Percentiles rank a stretch among this genome's conserved stretches.
Evolutionary conservation across 2,888 invertebrate species (phyloP).

Genomic region (Osedax frankpressi): DNA sequence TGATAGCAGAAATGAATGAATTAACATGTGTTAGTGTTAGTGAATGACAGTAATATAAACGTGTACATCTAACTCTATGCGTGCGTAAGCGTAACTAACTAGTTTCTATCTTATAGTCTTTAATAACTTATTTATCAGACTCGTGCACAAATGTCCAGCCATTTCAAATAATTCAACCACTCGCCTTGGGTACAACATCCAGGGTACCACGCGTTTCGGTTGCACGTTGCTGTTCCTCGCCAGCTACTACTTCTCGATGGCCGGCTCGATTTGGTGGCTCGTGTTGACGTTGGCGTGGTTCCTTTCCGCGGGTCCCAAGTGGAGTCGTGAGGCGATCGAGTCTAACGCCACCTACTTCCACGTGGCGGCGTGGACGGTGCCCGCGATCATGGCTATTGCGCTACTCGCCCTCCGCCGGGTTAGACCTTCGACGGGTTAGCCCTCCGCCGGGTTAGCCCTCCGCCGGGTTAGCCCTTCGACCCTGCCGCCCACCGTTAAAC

Average conservation of each 20-base stretch:
- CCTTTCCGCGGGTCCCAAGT: slow-evolving; percentile 84
- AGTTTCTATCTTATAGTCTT: too few relatives aligned
- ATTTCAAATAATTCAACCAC: too few relatives aligned
- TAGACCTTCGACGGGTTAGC: too few relatives aligned
- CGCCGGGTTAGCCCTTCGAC: slow-evolving; percentile 25
- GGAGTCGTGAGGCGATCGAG: slow-evolving; percentile 96
- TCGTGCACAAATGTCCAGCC: too few relatives aligned
- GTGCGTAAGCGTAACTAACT: too few relatives aligned
- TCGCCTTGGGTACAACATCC: too few relatives aligned
- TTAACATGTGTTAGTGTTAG: too few relatives aligned
- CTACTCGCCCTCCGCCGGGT: slow-evolving; percentile 79
- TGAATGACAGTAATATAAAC: too few relatives aligned
- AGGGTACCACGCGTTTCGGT: slow-evolving; percentile 53
- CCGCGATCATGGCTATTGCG: slow-evolving; percentile 85
- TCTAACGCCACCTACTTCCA: slow-evolving; percentile 93
- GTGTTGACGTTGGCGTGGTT: slow-evolving; percentile 90
- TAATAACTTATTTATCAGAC: too few relatives aligned
- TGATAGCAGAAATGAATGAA: too few relatives aligned
- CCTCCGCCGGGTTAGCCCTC: slow-evolving; percentile 34
- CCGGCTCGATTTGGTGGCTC: slow-evolving; percentile 91
- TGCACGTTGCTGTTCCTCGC: slow-evolving; percentile 93
- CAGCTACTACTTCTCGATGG: slow-evolving; percentile 80
- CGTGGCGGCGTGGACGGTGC: slow-evolving; percentile 92
- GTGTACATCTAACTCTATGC: too few relatives aligned
- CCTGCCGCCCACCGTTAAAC: neutral